Evolutionary conservation across 2,797 vertebrate species (phyloP).

Genomic region (Diceros bicornis): DNA sequence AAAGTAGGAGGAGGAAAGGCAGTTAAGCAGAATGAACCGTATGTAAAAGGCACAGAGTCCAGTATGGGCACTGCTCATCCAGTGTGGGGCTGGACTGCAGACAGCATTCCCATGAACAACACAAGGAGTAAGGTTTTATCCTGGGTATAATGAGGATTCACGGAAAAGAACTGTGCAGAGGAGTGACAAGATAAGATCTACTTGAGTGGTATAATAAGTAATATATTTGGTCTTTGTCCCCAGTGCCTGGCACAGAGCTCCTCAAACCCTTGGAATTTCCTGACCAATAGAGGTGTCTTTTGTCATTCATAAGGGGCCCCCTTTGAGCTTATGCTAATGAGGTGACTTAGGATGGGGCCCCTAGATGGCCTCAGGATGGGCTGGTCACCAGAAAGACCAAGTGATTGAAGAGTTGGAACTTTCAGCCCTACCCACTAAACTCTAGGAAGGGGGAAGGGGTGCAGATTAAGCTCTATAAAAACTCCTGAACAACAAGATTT

Average conservation of each 20-base stretch:
- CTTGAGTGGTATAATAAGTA: background rate
- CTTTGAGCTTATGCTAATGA: background rate
- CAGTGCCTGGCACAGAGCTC: background rate
- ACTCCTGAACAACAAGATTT: background rate
- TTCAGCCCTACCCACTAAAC: background rate
- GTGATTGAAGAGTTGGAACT: background rate
- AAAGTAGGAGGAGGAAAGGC: background rate
- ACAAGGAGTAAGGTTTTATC: background rate
- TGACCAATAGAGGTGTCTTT: background rate
- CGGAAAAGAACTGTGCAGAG: conserved; percentile 15
- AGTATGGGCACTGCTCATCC: background rate
- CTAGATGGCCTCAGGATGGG: background rate
- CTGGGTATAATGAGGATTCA: background rate
- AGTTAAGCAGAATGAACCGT: background rate
- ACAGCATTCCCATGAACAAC: background rate
- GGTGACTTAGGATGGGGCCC: background rate
- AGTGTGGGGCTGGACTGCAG: background rate
- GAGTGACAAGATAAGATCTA: conserved; percentile 40
- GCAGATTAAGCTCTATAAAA: background rate
- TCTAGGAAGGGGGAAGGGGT: background rate
- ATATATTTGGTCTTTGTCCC: background rate
- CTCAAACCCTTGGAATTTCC: background rate
- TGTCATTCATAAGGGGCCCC: background rate
- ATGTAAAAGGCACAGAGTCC: background rate
- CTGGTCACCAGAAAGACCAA: background rate